These are phyloP conservation scores for Mus minutoides DNA, from an alignment of 2,797 vertebrate species.

Conservation along the genomic window DNA sequence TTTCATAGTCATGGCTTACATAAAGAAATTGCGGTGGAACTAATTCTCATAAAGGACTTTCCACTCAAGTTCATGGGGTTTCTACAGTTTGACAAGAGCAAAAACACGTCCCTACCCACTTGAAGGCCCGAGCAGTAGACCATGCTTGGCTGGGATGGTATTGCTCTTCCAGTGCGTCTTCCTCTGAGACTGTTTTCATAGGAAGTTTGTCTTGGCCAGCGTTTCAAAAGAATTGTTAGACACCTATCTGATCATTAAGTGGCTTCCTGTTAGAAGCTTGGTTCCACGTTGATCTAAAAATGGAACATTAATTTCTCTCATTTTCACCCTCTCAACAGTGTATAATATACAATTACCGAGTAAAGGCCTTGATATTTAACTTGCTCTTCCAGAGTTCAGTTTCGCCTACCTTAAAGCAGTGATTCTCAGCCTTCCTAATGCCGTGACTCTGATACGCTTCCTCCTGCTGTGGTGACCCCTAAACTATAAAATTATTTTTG, in stretches of 20 bases:
- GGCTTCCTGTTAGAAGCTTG: slow-evolving; percentile 63
- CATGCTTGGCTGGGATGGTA: slow-evolving; percentile 3
- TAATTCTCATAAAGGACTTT: slow-evolving; percentile 52
- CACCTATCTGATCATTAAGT: slow-evolving; percentile 73
- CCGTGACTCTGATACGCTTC: not conserved
- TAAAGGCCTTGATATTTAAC: not conserved
- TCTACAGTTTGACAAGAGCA: slow-evolving; percentile 63
- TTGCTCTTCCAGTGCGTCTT: slow-evolving; percentile 67
- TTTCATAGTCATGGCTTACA: slow-evolving; percentile 66
- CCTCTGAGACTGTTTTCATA: slow-evolving; percentile 80
- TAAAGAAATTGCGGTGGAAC: slow-evolving; percentile 69
- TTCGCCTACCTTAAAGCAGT: not conserved
- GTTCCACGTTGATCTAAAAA: slow-evolving; percentile 19
- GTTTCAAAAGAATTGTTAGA: slow-evolving; percentile 76
- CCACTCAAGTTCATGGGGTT: slow-evolving; percentile 41
- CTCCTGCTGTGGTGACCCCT: not conserved
- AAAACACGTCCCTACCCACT: slow-evolving; percentile 48
- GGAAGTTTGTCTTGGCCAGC: slow-evolving; percentile 86
- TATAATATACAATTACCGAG: not conserved
- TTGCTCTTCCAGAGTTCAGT: slow-evolving; percentile 28
- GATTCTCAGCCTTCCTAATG: not conserved
- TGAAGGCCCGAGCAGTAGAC: slow-evolving; percentile 40
- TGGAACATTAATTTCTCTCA: slow-evolving; percentile 16
- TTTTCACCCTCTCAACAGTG: not conserved
- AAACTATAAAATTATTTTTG: not conserved